Conservation (phyloP, 2,113 vertebrate species). For the Planiliza haematocheilus region DNA sequence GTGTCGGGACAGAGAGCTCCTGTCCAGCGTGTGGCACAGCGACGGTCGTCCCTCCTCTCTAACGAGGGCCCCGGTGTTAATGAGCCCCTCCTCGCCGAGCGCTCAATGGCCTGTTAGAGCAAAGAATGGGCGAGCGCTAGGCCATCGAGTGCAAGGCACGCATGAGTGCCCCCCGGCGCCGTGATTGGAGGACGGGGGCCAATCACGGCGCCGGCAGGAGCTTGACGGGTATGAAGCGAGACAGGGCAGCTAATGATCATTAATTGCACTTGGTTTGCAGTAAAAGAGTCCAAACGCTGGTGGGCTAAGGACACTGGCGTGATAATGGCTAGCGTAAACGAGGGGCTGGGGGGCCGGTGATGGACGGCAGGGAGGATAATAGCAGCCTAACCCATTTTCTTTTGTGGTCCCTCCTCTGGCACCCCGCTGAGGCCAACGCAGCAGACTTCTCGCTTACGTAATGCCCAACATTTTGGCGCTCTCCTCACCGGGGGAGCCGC, state of each 20-base stretch:
- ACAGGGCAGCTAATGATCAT: slow-evolving; percentile 97
- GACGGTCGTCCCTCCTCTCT: slow-evolving; percentile 85
- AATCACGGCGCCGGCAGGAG: slow-evolving; percentile 85
- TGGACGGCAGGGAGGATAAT: slow-evolving; percentile 67
- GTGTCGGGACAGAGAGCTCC: slow-evolving; percentile 87
- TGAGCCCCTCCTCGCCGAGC: slow-evolving; percentile 68
- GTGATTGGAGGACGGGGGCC: no score
- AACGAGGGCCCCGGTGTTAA: slow-evolving; percentile 76
- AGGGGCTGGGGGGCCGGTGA: slow-evolving; percentile 41
- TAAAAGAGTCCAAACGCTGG: slow-evolving; percentile 87
- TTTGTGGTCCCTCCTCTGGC: slow-evolving; percentile 66
- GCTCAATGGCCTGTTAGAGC: slow-evolving; percentile 90
- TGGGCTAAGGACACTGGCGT: slow-evolving; percentile 86
- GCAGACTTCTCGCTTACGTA: slow-evolving; percentile 78
- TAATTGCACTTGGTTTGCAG: slow-evolving; percentile 93
- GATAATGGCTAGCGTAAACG: slow-evolving; percentile 70
- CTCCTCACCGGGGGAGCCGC: slow-evolving; percentile 45
- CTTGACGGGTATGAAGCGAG: slow-evolving; percentile 89
- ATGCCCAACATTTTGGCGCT: slow-evolving; percentile 77
- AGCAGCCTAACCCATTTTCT: slow-evolving; percentile 80
- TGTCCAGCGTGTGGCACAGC: slow-evolving; percentile 92
- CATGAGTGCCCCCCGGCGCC: slow-evolving; percentile 82
- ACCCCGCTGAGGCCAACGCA: slow-evolving; percentile 62
- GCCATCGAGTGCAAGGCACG: slow-evolving; percentile 85
- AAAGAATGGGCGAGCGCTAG: slow-evolving; percentile 88